A percentile compares a stretch with the other conserved stretches of the same genome.
phyloP scores from a whole-genome alignment of 2,113 vertebrate species.

The Oriolus oriolus region DNA sequence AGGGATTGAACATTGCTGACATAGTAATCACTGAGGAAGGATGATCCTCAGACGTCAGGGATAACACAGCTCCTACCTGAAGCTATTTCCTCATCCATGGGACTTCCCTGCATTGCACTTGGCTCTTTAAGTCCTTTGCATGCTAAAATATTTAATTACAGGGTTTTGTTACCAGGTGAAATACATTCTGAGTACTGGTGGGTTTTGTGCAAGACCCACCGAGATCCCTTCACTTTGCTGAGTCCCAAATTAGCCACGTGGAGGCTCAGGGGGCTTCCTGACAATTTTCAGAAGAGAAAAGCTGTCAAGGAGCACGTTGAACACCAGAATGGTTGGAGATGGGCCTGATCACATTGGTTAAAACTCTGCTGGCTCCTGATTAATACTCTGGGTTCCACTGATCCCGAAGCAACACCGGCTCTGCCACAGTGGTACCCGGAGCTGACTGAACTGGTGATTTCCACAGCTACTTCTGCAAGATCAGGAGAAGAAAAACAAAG shows the following conservation, averaged over 20 bases:
- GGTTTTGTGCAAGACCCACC: rapidly evolving
- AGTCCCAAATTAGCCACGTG: not conserved
- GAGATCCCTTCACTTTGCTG: not conserved
- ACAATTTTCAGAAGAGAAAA: not conserved
- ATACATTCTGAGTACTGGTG: not conserved
- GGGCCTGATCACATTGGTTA: not conserved
- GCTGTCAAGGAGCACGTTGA: not conserved
- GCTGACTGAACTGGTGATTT: not conserved
- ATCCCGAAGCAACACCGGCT: rapidly evolving
- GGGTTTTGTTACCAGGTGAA: not conserved
- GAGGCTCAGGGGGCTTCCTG: not conserved
- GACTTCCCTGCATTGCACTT: not conserved
- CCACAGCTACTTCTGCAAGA: not conserved
- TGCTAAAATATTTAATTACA: not conserved
- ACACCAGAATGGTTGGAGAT: not conserved
- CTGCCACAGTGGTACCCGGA: not conserved
- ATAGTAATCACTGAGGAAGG: not conserved
- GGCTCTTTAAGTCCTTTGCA: not conserved
- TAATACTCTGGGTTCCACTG: not conserved
- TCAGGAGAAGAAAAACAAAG: conserved; percentile 37
- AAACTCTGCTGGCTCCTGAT: not conserved
- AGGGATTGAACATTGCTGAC: not conserved
- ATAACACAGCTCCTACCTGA: not conserved
- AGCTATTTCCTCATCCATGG: not conserved
- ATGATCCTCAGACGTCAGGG: not conserved